Base-by-base conservation (phyloP, 2,888 invertebrate genomes). In the Drosophila nr. medialis region DNA sequence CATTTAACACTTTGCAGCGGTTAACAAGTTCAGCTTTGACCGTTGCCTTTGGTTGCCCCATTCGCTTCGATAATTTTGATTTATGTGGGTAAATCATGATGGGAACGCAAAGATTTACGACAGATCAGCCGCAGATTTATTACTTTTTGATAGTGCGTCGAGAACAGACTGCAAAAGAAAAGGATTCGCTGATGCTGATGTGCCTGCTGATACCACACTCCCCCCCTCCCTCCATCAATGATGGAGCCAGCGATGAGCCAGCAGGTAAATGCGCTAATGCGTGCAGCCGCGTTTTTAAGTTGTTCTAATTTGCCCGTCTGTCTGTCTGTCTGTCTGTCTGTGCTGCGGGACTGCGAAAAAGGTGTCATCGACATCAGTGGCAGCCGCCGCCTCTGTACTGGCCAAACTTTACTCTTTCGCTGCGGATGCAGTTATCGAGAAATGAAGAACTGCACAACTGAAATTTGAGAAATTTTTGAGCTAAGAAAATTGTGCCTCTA, bases 61-160 rank as follows among this genome's bases (percentile, higher is more conserved):
- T 64, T 63, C 27, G 77, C 80, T 73, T 85, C 90, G 92, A 91
- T 91, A 91, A 92, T 92, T 91, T 92, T 91, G 92, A 91, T 91
- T 91, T 91, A 91, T 91, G 92, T 90, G 86, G 85, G 85, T 87
- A 91, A 91, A 91, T 91, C 92, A 90, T 90, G 91, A 91, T 89
- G 86, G 83, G 83, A 90, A 82, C 91, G 82, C 83, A 78, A 85
- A 91, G 91, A 92, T 91, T 91, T 92, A 92, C 91, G 91, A 86
- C 90, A 90, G 90, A 91, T 91, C 92, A 91, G 82, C 80, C 73
- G 72, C 83, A 91, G 91, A 91, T 91, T 91, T 91, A 91, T 91
- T 92, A 86, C 92, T 83, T 91, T 92, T 88, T 91, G 91, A 91
- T 91, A 91, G 90, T 78, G 81, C 81, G 40, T 67, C 74, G 62